These are phyloP conservation scores for Quadroppia sp. DNA, from an alignment of 2,888 invertebrate genomes.

Conservation along the genomic window DNA sequence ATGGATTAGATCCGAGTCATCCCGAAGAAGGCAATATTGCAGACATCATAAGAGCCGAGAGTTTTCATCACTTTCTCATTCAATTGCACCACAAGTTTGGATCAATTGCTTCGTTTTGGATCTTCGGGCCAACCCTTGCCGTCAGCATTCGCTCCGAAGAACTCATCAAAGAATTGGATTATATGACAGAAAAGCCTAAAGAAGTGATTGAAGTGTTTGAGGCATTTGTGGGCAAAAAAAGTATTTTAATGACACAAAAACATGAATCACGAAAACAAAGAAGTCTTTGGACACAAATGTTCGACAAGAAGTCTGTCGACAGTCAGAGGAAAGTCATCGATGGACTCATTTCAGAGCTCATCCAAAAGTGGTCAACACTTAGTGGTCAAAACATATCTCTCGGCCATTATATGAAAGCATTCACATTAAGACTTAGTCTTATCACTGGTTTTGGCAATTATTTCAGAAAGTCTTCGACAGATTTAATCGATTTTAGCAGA, in stretches of 20 bases:
- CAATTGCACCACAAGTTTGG: constrained; percentile 2
- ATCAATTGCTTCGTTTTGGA: neutral
- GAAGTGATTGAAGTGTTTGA: neutral
- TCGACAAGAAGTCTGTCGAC: neutral
- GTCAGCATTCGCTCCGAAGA: neutral
- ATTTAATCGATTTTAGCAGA: neutral
- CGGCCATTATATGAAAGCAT: constrained; percentile 7
- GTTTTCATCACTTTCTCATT: constrained; percentile 11
- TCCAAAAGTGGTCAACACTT: constrained; percentile 6
- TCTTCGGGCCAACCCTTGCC: neutral
- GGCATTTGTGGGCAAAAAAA: neutral
- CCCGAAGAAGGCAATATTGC: neutral
- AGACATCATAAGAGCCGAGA: neutral
- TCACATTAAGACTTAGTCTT: neutral
- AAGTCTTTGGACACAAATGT: neutral
- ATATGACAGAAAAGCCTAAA: neutral
- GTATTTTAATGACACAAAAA: neutral
- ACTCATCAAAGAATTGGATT: neutral
- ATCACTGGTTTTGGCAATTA: constrained; percentile 9
- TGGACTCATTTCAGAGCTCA: neutral
- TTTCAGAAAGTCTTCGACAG: neutral
- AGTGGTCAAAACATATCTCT: neutral
- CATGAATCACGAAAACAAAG: neutral
- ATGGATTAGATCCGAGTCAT: constrained; percentile 16
- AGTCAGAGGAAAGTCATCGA: neutral